Evolutionary conservation across 2,888 invertebrate species (phyloP), one percentile per base, ranked within the genome.

Genomic region (Cecidostiba fungosa): DNA sequence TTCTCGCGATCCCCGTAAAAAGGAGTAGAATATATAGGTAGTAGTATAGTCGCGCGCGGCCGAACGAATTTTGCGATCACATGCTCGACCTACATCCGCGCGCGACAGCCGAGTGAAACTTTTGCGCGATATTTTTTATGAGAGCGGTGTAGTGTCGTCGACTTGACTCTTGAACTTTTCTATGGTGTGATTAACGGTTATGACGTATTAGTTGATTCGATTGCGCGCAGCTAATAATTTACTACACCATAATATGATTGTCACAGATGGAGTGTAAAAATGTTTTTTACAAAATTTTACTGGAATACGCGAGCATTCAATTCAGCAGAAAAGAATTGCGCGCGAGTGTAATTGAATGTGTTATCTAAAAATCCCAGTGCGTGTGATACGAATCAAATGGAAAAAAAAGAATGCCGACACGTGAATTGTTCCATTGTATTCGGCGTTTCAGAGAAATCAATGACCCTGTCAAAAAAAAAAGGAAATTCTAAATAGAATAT

Each of bases 71-170:
- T 77, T 54, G 54, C 82, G 82, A 83, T 77, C 70, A 36, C 62
- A 19, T 43, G 73, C 62, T 36, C 43, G 72, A 84, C 84, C 84
- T 84, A 84, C 84, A 84, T 84, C 73, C 70, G 43, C 50, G 32
- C 70, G 32, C 70, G 36, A 36, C 79, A 39, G 70, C 1, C 59
- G 23, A 32, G 36, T 70, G 72, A 70, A 62, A 72, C 69, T 77
- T 62, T 84, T 73, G 54, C 77, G 26, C 62, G 43, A 43, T 47
- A 59, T 72, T 84, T 72, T 69, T 54, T 39, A 54, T 26, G 36
- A 50, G 3, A 19, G 43, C 32, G 23, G 23, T 16, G 1, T 66
- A n/a, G n/a, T 10, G 26, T n/a, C 26, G n/a, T 8, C 23, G 26
- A 1, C 66, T 66, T 29, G 66, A 26, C 66, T 26, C 66, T 66